Base-by-base conservation (phyloP, 2,113 vertebrate species). In the Zosterops hypoxanthus region DNA sequence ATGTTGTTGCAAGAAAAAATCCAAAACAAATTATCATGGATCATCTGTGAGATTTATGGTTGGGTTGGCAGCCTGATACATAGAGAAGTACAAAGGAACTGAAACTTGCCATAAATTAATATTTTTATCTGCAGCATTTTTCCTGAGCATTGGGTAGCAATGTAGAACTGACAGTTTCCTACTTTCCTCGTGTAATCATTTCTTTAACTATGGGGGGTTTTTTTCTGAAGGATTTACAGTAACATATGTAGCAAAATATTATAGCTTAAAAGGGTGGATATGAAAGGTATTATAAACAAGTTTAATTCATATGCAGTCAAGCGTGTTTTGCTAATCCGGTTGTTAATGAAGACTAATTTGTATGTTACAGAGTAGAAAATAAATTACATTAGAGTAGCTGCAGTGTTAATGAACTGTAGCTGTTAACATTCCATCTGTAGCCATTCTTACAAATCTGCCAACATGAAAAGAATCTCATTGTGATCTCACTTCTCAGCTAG, bases 11-110 rank as follows among this genome's bases (percentile, higher is more conserved):
- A 28, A 84, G 73, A 78, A 83, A 84, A 96, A 90, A 81, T 92
- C 46, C 60, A 68, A 65, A 89, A 93, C 36, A 86, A 91, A 77
- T 96, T 80, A 68, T 86, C 52, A 18, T 42, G 72, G n/a, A 82
- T 89, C n/a, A 52, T 78, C 56, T 83, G 66, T 88, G 71, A 93
- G 69, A 84, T 82, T 82, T 85, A 84, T 83, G 52, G 14, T 73
- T 76, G 29, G 5, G 11, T 96, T 94, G 47, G 52, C 68, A 93
- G 36, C 34, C 50, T 88, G 42, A 66, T 82, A 64, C 23, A 25
- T 21, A n/a, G 36, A 73, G 24, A 63, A 80, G 9, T 44, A 44
- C 60, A 83, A 80, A 87, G 55, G 33, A 89, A 41, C 25, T 64
- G 42, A 91, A 76, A 41, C 12, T 68, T 86, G 56, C 13, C n/a